Conservation (phyloP, 2,113 vertebrate species). For the Oplegnathus fasciatus region DNA sequence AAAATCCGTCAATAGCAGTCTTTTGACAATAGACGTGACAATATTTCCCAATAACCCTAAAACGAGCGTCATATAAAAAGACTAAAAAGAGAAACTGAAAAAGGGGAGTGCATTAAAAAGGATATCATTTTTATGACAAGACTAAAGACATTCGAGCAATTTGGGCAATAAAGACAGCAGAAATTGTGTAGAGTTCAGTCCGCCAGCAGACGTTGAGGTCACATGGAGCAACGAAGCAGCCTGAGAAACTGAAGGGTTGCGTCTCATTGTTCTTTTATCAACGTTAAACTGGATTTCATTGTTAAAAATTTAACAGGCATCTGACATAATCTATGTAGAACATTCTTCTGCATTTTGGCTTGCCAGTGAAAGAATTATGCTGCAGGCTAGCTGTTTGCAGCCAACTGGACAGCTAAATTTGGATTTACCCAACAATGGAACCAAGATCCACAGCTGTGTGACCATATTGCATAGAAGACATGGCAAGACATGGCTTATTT, state of each 20-base stretch:
- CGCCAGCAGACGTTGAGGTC: slow-evolving; percentile 9
- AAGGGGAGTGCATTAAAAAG: background rate
- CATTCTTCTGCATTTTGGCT: slow-evolving; percentile 72
- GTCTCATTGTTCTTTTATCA: slow-evolving; percentile 37
- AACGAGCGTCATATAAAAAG: background rate
- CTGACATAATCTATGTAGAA: slow-evolving; percentile 67
- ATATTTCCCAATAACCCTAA: background rate
- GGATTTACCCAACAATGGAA: slow-evolving; percentile 78
- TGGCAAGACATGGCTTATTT: slow-evolving; percentile 66
- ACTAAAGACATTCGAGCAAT: background rate
- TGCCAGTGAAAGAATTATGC: slow-evolving; percentile 64
- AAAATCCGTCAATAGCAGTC: slow-evolving; percentile 7
- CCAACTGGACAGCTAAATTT: slow-evolving; percentile 80
- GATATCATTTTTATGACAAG: background rate
- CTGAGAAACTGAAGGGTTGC: slow-evolving; percentile 20
- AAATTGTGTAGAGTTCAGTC: slow-evolving; percentile 9
- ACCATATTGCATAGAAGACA: slow-evolving; percentile 77
- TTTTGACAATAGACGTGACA: background rate
- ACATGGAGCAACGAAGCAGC: background rate
- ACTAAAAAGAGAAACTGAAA: background rate
- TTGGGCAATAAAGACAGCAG: background rate
- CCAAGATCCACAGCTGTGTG: slow-evolving; percentile 78
- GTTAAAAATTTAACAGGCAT: slow-evolving; percentile 60
- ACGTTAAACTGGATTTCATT: slow-evolving; percentile 57
- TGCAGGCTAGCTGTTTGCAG: slow-evolving; percentile 72